Evolutionary conservation across 2,113 vertebrate species (phyloP), one percentile per base, ranked within the genome.

Genomic region (Myotis yumanensis): DNA sequence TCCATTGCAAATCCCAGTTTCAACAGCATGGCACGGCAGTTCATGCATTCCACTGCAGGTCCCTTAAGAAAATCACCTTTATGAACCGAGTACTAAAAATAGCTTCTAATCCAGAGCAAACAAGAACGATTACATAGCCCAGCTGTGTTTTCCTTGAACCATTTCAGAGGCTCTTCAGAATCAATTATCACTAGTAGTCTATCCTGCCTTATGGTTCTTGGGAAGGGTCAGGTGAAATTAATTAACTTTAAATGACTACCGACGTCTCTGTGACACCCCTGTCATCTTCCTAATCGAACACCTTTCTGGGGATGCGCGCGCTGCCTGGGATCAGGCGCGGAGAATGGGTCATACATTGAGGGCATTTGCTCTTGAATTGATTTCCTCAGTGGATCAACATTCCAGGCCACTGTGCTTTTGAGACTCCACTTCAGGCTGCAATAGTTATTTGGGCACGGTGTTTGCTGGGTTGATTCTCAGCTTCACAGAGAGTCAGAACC

Each of bases 1-100:
- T 93, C 69, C 86, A 75, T 82, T 66, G 46, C 54, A 92, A 96
- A 95, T 96, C 85, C 82, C 77, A 86, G 10, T 95, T 95, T 57
- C 66, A 91, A 77, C 76, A 93, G 77, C 83, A 76, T 93, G 82
- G 94, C 87, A 85, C 0, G 0, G 48, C 73, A 90, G 40, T 48
- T 94, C 86, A 69, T 59, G 76, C 35, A 43, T 95, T 85, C 75
- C 84, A 68, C 48, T 20, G 3, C 59, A 87, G 93, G 57, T 68
- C 89, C 80, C 92, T 93, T 96, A 96, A 96, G 95, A 91, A 97
- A 97, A 96, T 86, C 69, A 95, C 76, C 82, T 77, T 96, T 97
- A 96, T 97, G 95, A 97, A 96, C 82, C 64, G 89, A 93, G 82
- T 52, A 40, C 95, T 96, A 95, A 97, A 96, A 97, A 97, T 97